A percentile compares a stretch with the other conserved stretches of the same genome.
These are phyloP conservation scores for Pyxicephalus adspersus DNA, from an alignment of 2,113 vertebrate genomes.

Conservation along the genomic window DNA sequence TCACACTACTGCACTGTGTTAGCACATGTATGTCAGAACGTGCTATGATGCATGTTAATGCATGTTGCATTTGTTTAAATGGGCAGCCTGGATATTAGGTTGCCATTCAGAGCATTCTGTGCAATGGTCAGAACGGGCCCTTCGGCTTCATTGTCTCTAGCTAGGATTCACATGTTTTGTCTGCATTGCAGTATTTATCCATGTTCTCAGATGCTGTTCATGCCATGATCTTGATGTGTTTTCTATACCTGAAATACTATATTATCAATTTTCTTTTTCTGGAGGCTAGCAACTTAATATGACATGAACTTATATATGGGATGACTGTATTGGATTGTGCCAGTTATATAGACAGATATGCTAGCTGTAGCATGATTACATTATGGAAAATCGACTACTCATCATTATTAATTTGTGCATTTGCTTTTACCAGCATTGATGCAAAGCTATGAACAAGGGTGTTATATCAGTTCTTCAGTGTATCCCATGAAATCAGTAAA, in stretches of 20 bases:
- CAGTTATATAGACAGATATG: conserved; percentile 5
- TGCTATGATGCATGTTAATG: too few relatives aligned
- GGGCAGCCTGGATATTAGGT: too few relatives aligned
- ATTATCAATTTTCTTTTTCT: background rate
- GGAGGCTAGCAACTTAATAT: background rate
- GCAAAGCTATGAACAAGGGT: background rate
- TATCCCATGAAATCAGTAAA: too few relatives aligned
- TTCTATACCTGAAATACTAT: background rate
- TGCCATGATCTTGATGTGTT: background rate
- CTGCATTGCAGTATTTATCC: background rate
- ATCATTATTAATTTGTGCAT: conserved; percentile 16
- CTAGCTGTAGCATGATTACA: background rate
- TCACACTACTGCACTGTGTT: too few relatives aligned
- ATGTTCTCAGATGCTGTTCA: background rate
- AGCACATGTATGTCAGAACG: too few relatives aligned
- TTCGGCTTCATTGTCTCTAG: too few relatives aligned
- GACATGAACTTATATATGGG: too few relatives aligned
- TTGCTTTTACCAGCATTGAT: conserved; percentile 18
- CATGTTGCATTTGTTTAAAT: too few relatives aligned
- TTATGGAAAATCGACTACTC: conserved; percentile 15
- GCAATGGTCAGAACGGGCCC: too few relatives aligned
- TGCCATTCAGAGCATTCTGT: too few relatives aligned
- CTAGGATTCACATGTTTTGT: background rate
- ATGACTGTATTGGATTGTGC: background rate
- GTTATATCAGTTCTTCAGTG: too few relatives aligned